phyloP scores from a whole-genome alignment of 2,797 vertebrate genomes.

The Mallotus villosus region DNA sequence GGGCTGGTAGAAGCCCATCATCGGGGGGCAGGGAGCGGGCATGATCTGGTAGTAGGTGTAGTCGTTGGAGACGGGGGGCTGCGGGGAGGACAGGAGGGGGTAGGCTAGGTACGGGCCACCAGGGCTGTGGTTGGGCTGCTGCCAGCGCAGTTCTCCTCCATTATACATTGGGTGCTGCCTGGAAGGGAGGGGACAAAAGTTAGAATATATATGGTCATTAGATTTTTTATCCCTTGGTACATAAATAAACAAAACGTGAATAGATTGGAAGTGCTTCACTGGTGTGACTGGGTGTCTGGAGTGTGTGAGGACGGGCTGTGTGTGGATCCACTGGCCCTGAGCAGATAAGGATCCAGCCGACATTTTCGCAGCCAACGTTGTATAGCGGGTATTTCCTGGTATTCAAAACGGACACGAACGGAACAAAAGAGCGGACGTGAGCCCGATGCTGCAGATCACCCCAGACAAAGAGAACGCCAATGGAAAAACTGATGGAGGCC shows the following conservation, averaged over 20 bases:
- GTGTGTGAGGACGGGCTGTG: conserved; percentile 17
- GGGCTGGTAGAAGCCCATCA: conserved; percentile 98
- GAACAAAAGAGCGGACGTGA: conserved; percentile 63
- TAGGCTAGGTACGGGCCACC: conserved; percentile 93
- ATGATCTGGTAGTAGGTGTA: conserved; percentile 95
- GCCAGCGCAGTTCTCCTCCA: conserved; percentile 92
- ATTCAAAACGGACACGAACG: conserved; percentile 74
- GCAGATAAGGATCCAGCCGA: conserved; percentile 63
- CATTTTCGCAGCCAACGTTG: conserved; percentile 58
- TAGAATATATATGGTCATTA: not conserved
- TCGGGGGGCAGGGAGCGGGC: conserved; percentile 92
- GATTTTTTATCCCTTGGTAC: too few relatives aligned
- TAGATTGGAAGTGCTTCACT: not conserved
- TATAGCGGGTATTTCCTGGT: conserved; percentile 71
- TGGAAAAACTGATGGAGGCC: conserved; percentile 47
- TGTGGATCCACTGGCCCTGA: conserved; percentile 16
- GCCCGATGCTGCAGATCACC: conserved; percentile 62
- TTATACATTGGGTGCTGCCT: conserved; percentile 93
- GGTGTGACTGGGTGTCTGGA: not conserved
- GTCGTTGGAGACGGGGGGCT: conserved; percentile 91
- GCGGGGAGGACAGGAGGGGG: conserved; percentile 89
- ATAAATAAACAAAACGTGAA: not conserved
- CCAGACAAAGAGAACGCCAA: conserved; percentile 56
- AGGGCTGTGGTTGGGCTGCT: conserved; percentile 87
- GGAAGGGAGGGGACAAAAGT: conserved; percentile 25